Base-by-base conservation (phyloP, 2,113 vertebrate species). In the Syrrhaptes paradoxus region DNA sequence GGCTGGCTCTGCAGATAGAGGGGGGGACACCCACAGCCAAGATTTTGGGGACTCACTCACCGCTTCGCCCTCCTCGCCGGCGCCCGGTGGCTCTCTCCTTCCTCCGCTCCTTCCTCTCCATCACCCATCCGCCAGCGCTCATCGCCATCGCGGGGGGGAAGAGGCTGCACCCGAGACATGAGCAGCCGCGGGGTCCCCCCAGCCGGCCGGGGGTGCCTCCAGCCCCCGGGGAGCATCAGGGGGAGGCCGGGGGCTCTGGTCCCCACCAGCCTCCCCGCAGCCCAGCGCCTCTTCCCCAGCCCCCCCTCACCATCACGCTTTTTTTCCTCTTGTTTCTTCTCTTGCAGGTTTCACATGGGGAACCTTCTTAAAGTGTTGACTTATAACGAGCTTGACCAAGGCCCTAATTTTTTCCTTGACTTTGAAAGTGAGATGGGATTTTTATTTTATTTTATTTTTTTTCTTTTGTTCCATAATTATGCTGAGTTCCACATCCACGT, bases 351-450 rank as follows among this genome's bases (percentile, higher is more conserved):
- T 98, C 98, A 98, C 98, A 99, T 99, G 99, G 99, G 99, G 98
- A 99, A 99, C 98, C 98, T 99, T 98, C 98, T 99, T 98, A 99
- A 99, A 99, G 98, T 99, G 98, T 98, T 99, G 98, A 98, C 99
- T 98, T 99, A 98, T 98, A 97, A 98, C 98, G 98, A 99, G 95
- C 98, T 99, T 98, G 99, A 99, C 98, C 99, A 99, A 98, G 98
- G 99, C 98, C 98, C 98, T 98, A 99, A 99, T 98, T 98, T 99
- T 99, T 99, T 98, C 99, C 99, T 99, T 99, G 99, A 99, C 99
- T 99, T 99, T 99, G 99, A 99, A 99, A 98, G 99, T 99, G 99
- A 99, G 99, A 98, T 98, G 98, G 97, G 97, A 97, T 97, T 97
- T 97, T 97, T 95, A 94, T 97, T 98, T 97, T 94, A 91, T 97